Evolutionary conservation across 2,113 vertebrate genomes (phyloP).

Genomic region (Perca fluviatilis): DNA sequence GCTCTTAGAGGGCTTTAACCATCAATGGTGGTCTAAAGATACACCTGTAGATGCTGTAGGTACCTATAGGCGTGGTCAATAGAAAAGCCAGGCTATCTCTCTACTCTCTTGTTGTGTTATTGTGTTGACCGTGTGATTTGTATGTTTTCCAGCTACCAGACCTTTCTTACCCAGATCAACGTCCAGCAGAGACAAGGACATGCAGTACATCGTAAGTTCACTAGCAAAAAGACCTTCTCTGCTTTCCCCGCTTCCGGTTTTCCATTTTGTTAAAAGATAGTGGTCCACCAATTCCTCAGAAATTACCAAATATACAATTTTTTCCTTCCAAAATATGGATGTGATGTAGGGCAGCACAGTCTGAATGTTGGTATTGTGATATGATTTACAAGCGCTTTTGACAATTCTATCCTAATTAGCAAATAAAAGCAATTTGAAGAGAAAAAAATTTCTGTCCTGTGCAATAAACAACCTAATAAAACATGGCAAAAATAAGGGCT

Average conservation of each 20-base stretch:
- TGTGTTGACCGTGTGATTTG: constrained; percentile 37
- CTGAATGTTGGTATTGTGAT: not conserved
- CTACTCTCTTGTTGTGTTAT: not conserved
- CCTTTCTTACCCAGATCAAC: constrained; percentile 43
- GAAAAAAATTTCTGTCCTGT: constrained; percentile 1
- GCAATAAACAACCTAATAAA: not conserved
- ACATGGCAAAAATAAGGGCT: not conserved
- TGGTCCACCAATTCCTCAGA: not conserved
- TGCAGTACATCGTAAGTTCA: constrained; percentile 75
- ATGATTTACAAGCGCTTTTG: not conserved
- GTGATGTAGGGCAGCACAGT: not conserved
- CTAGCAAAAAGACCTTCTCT: constrained; percentile 10
- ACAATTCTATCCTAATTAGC: not conserved
- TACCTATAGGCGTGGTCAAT: not conserved
- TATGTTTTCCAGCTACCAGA: constrained; percentile 69
- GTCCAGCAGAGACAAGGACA: constrained; percentile 76
- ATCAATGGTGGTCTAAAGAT: not conserved
- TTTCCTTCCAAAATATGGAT: not conserved
- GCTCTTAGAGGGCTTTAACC: not conserved
- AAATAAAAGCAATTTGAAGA: constrained; percentile 1
- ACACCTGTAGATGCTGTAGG: not conserved
- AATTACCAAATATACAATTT: not conserved
- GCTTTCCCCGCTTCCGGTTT: not conserved
- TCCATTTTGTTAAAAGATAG: not conserved
- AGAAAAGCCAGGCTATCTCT: not conserved